phyloP scores from a whole-genome alignment of 1,140 invertebrate species.

The Mercenaria mercenaria region DNA sequence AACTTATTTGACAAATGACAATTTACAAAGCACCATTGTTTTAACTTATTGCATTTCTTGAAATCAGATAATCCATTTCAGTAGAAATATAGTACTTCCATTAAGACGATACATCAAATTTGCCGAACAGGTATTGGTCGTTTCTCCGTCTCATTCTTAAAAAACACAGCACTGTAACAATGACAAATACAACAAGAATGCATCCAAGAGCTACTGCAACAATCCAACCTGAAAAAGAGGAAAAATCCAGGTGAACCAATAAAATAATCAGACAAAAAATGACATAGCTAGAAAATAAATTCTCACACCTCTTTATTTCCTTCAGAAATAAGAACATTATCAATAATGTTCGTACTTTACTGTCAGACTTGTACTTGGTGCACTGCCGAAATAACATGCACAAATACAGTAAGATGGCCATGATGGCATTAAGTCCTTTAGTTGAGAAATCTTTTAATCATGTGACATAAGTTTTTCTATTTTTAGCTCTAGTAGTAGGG shows the following conservation, averaged over 20 bases:
- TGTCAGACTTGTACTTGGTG: not conserved
- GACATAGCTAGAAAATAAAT: not conserved
- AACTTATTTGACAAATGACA: no score
- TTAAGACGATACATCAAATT: slow-evolving; percentile 20
- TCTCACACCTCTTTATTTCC: not conserved
- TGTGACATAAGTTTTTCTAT: no score
- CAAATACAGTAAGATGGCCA: not conserved
- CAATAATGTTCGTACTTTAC: not conserved
- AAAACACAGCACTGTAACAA: not conserved
- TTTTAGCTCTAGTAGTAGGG: no score
- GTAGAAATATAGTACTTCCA: not conserved
- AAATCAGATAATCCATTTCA: no score
- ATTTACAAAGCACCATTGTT: no score
- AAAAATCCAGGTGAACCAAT: not conserved
- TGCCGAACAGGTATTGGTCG: not conserved
- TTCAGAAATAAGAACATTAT: not conserved
- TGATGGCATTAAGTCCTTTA: no score
- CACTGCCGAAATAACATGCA: not conserved
- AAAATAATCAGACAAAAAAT: not conserved
- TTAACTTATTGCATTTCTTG: no score
- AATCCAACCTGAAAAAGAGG: slow-evolving; percentile 36
- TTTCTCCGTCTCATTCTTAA: not conserved
- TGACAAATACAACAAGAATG: not conserved
- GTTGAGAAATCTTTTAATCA: no score
- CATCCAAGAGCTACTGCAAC: slow-evolving; percentile 26